Evolutionary conservation across 2,113 vertebrate genomes (phyloP), one percentile per base, ranked within the genome.

Genomic region (Alligator mississippiensis): DNA sequence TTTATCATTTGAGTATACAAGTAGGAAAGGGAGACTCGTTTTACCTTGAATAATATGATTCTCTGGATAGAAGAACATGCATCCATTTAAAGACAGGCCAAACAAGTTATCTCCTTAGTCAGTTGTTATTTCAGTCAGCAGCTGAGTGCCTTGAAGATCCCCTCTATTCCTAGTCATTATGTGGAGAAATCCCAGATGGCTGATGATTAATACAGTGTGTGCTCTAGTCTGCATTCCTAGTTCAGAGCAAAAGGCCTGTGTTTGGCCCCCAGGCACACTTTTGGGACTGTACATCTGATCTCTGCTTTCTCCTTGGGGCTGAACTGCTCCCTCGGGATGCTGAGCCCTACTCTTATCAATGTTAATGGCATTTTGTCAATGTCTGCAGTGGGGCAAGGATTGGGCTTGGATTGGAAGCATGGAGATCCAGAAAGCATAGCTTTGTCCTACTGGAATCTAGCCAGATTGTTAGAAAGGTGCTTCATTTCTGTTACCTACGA

Each of bases 281-380:
- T 22, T 54, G 13, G 3, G 30, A 4, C 60, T 6, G 2, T 1
- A 1, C 2, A 1, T 47, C 47, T 15, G 14, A 27, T 13, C 38
- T 1, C 25, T 28, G 5, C 34, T 19, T 15, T 13, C 28, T 14
- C 28, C 0, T 0, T 5, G 11, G 8, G 4, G 1, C 30, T 4
- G 11, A 27, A 61, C 16, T 9, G 0, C 16, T 0, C 1, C 0
- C 19, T 3, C 3, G 9, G 22, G 2, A 17, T 6, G 30, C 75
- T 21, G 0, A 2, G 5, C 34, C 30, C 47, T 3, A 1, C 24
- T 6, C 2, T 0, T 55, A 7, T 4, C 11, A 30, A 2, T 7
- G 18, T 6, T 17, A 2, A 3, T 9, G 24, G 3, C 4, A 7
- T 3, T 1, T 24, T 3, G 1, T n/a, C 6, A 2, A 59, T 2